Conservation (phyloP, 2,888 invertebrate genomes). For the Dusona sp. region DNA sequence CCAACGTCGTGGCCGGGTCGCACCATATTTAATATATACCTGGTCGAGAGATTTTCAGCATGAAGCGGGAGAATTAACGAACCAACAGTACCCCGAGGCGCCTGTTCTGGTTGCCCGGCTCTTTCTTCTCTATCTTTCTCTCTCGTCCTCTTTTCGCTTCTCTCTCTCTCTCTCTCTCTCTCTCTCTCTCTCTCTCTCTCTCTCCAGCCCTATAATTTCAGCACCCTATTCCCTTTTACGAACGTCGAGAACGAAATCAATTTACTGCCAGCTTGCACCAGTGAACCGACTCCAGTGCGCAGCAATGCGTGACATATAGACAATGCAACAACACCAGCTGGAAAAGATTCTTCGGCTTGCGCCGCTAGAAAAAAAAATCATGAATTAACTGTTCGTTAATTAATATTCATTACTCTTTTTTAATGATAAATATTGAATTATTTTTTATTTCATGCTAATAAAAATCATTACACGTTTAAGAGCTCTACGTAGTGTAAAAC, state of each 20-base stretch:
- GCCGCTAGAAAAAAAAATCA: slow-evolving; percentile 28
- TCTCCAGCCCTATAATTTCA: slow-evolving; percentile 21
- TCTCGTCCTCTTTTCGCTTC: slow-evolving; percentile 17
- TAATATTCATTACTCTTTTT: slow-evolving; percentile 6
- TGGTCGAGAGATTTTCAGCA: slow-evolving; percentile 64
- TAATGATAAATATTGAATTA: not conserved
- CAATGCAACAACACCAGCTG: slow-evolving; percentile 35
- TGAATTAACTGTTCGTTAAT: slow-evolving; percentile 36
- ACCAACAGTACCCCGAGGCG: slow-evolving; percentile 61
- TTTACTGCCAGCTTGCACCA: slow-evolving; percentile 62
- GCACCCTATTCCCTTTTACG: slow-evolving; percentile 21
- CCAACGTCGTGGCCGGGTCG: slow-evolving; percentile 51
- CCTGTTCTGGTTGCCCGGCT: slow-evolving; percentile 51
- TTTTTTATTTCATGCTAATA: not conserved
- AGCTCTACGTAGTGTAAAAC: not conserved
- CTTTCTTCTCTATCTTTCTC: not conserved
- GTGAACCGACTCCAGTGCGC: slow-evolving; percentile 32
- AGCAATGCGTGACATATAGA: slow-evolving; percentile 16
- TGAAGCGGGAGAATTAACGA: slow-evolving; percentile 64
- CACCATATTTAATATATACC: slow-evolving; percentile 59
- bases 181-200: not conserved
- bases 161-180: not conserved
- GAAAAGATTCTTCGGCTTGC: slow-evolving; percentile 24
- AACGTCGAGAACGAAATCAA: slow-evolving; percentile 62
- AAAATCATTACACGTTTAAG: not conserved